phyloP scores from a whole-genome alignment of 2,888 invertebrate genomes.

The Callimorpha dominula region DNA sequence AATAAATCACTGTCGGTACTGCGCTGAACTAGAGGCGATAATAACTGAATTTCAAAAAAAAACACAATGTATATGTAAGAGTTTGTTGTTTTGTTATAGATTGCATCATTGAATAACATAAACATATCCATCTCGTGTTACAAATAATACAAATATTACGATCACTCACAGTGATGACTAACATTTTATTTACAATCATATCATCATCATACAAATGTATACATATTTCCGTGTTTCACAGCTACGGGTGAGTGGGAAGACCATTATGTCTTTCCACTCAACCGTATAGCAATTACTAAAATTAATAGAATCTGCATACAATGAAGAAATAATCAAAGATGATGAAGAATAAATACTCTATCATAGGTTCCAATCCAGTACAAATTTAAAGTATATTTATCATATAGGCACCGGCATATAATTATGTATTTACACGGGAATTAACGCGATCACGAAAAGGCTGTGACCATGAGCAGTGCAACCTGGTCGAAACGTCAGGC shows the following conservation, averaged over 20 bases:
- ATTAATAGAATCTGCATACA: not conserved
- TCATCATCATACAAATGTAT: not conserved
- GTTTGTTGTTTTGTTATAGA: constrained; percentile 2
- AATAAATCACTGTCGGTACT: constrained; percentile 4
- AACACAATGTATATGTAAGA: constrained; percentile 4
- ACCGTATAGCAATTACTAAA: no score
- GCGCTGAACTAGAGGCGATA: not conserved
- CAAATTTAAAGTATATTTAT: no score
- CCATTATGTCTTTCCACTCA: no score
- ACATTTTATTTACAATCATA: not conserved
- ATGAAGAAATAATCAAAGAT: not conserved
- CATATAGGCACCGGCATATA: no score
- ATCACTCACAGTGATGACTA: constrained; percentile 3
- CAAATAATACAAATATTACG: constrained; percentile 9
- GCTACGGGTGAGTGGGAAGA: no score
- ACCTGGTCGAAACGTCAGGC: no score
- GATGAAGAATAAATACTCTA: not conserved
- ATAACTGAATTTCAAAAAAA: constrained; percentile 5
- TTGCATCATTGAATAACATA: constrained; percentile 9
- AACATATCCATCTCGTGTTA: not conserved
- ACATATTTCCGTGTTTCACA: not conserved
- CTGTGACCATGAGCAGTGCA: no score
- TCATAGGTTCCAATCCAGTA: no score
- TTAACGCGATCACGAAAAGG: no score
- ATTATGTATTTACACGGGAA: no score